Percentiles rank a stretch among this genome's conserved stretches.
These are phyloP conservation scores for Euspilapteryx auroguttella DNA, from an alignment of 2,888 invertebrate genomes.

Conservation along the genomic window DNA sequence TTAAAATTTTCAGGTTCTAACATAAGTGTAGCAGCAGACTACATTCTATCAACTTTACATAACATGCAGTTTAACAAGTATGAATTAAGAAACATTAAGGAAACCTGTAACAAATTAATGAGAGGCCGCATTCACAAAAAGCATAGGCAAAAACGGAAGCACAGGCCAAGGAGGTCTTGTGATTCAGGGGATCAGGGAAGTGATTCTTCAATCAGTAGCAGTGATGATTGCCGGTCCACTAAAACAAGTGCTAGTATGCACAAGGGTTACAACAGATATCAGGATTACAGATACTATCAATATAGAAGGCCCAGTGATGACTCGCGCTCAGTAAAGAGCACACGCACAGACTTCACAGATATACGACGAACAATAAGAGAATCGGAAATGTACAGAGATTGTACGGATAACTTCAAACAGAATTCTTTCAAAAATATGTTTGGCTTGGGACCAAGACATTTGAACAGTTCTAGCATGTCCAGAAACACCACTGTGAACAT, in stretches of 20 bases:
- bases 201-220: slow-evolving; percentile 33
- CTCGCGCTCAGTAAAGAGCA: slow-evolving; percentile 10
- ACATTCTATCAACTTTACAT: slow-evolving; percentile 23
- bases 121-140: slow-evolving; percentile 17
- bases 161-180: slow-evolving; percentile 25
- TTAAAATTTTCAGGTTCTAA: slow-evolving; percentile 23
- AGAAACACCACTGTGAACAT: slow-evolving; percentile 1
- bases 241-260: slow-evolving; percentile 12
- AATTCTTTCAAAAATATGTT: slow-evolving; percentile 17
- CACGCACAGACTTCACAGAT: slow-evolving; percentile 15
- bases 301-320: slow-evolving; percentile 12
- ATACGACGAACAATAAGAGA: slow-evolving; percentile 15
- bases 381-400: slow-evolving; percentile 17
- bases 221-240: slow-evolving; percentile 27
- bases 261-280: slow-evolving; percentile 7
- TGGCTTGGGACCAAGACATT: slow-evolving; percentile 6
- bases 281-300: slow-evolving; percentile 13
- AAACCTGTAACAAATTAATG: slow-evolving; percentile 20
- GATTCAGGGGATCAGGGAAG: slow-evolving; percentile 36
- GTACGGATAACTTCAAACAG: slow-evolving; percentile 17
- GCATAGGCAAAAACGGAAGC: slow-evolving; percentile 10
- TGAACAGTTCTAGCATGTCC: not conserved
- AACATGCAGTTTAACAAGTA: slow-evolving; percentile 21
- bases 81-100: slow-evolving; percentile 24
- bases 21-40: slow-evolving; percentile 24